These are phyloP conservation scores for Propithecus coquereli DNA, from an alignment of 2,113 vertebrate genomes.

Conservation along the genomic window DNA sequence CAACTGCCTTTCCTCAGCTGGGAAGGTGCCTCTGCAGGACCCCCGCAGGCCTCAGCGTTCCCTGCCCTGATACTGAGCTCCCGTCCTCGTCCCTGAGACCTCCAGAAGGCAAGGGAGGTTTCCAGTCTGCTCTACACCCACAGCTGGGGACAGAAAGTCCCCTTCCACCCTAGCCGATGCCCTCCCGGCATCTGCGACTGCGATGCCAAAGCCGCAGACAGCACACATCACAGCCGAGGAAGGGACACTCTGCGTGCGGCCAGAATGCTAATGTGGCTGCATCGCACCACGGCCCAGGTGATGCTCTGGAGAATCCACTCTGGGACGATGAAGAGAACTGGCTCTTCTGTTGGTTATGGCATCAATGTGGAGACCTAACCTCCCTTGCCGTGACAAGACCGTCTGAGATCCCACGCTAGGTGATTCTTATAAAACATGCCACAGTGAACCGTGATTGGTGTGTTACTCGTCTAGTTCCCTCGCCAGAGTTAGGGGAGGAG, in stretches of 20 bases:
- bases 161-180: neutral
- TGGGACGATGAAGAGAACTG: neutral
- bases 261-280: constrained; percentile 37
- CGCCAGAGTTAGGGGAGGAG: neutral
- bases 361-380: neutral
- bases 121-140: neutral
- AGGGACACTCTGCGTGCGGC: neutral
- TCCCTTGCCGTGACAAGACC: neutral
- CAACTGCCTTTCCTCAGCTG: neutral
- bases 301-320: neutral
- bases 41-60: neutral
- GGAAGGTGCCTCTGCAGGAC: neutral
- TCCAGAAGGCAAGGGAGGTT: neutral
- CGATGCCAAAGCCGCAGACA: neutral
- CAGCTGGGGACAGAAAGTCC: neutral
- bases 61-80: neutral
- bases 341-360: neutral
- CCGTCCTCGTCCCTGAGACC: neutral
- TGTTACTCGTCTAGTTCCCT: neutral
- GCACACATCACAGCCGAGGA: constrained; percentile 4
- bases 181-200: neutral
- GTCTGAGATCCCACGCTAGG: neutral
- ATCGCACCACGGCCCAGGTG: neutral
- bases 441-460: neutral
- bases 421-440: neutral